Evolutionary conservation across 2,113 vertebrate genomes (phyloP).

Genomic region (Benitochromis conjunctus): DNA sequence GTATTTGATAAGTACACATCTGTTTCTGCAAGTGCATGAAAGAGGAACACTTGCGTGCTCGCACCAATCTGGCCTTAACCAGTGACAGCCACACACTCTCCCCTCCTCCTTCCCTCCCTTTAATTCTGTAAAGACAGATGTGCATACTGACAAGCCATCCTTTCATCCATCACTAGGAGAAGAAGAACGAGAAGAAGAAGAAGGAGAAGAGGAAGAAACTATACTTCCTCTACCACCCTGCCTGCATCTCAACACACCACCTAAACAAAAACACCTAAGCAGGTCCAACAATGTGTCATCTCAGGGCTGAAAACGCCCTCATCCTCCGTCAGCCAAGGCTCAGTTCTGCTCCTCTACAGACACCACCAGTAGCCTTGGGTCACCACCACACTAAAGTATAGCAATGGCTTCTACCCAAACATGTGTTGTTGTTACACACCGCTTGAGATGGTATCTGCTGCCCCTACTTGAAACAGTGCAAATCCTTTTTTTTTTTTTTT

Average conservation of each 20-base stretch:
- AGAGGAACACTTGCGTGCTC: slow-evolving; percentile 22
- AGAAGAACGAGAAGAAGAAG: not conserved
- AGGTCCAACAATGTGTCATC: slow-evolving; percentile 50
- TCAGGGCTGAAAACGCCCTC: slow-evolving; percentile 21
- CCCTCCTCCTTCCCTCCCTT: not conserved
- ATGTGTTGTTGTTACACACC: slow-evolving; percentile 44
- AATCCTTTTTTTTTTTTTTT: not conserved
- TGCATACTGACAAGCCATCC: slow-evolving; percentile 33
- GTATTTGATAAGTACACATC: slow-evolving; percentile 37
- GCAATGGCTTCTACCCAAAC: slow-evolving; percentile 33
- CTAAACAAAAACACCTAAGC: slow-evolving; percentile 45
- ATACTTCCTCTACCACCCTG: slow-evolving; percentile 7
- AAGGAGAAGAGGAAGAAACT: not conserved
- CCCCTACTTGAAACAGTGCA: not conserved
- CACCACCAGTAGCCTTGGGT: slow-evolving; percentile 28
- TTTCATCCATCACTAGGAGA: slow-evolving; percentile 38
- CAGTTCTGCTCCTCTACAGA: slow-evolving; percentile 22
- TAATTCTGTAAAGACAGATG: slow-evolving; percentile 52
- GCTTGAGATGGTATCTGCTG: slow-evolving; percentile 31
- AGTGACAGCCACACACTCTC: slow-evolving; percentile 16
- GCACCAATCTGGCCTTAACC: slow-evolving; percentile 27
- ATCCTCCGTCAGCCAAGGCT: slow-evolving; percentile 13
- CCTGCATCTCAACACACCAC: slow-evolving; percentile 38
- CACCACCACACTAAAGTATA: slow-evolving; percentile 34
- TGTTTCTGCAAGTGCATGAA: slow-evolving; percentile 43